Base-by-base conservation (phyloP, 1,140 invertebrate species). In the Dinothrombium tinctorium region DNA sequence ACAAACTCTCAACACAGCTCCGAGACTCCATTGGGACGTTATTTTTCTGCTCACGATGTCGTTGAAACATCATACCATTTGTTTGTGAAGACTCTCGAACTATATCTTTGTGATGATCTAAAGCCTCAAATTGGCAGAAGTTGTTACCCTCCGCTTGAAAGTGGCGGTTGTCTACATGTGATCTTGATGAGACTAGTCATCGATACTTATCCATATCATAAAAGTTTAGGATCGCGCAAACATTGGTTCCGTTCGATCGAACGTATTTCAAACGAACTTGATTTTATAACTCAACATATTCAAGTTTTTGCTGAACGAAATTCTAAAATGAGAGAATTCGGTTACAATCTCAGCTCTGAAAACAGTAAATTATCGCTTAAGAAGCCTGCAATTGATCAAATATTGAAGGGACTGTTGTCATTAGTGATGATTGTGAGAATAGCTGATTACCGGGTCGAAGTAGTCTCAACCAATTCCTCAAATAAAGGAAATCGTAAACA, bases 31-130 rank as follows among this genome's bases (percentile, higher is more conserved):
- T 22, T 33, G 6, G 39, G 26, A 36, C 24, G 33, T 55, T 63
- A 82, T 53, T 95, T 95, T 61, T 68, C 71, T 15, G n/a, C n/a
- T n/a, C n/a, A n/a, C n/a, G n/a, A n/a, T n/a, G n/a, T n/a, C n/a
- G 63, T 78, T 5, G 89, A 96, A 64, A 96, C 92, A 0, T 96
- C 89, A 1, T 92, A 94, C 64, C 92, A 99, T 62, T 73, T 98
- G 54, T 69, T 87, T 42, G 83, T 81, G 44, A 76, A 83, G 38
- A 71, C 80, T 53, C 84, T 98, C 52, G 84, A 96, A 63, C 65
- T 98, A 31, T 90, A 98, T 65, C 69, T 99, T 25, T 95, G 84
- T 59, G 92, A 98, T 61, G 92, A 98, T 61, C 50, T 52, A 28
- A 51, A 51, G 42, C 46, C 43, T 50, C 53, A 45, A 7, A 41